Base-by-base conservation (phyloP, 2,888 invertebrate genomes). In the Parnassius glacialis region DNA sequence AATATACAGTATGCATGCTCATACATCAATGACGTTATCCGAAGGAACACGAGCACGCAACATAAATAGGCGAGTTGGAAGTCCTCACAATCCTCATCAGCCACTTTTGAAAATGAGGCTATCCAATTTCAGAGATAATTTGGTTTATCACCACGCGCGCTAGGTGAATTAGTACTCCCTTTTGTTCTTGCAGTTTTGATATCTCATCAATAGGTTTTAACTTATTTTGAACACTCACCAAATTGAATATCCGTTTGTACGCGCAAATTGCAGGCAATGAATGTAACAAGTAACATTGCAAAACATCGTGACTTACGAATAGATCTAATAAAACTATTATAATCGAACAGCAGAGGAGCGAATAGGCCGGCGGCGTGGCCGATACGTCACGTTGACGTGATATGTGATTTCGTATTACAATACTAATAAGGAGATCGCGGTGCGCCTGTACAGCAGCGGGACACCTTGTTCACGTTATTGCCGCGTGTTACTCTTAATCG, bases 401-500 rank as follows among this genome's bases (percentile, higher is more conserved):
- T 79, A 79, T 81, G 79, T 81, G 76, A 71, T 70, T 72, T 68
- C 65, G 70, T 68, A 71, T 71, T 70, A 76, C 72, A 72, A 74
- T 74, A 76, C 71, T 77, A 76, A 76, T 74, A 78, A 70, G 69
- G 69, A 63, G 64, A 48, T 59, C 51, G 62, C 44, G 53, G 61
- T 59, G 68, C 69, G 70, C 70, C 64, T 67, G 73, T 68, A 67
- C 70, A 70, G 54, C 83, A 75, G 78, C 82, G 79, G 82, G 83
- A 73, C 69, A 72, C 76, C 81, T 52, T 77, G 80, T 78, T 72
- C 68, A 69, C 69, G 65, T 73, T 81, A 77, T 79, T 70, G 70
- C 74, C 58, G 71, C 74, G 75, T 83, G 81, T 83, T 79, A 76
- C 75, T 78, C 75, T 81, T 83, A 81, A 83, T 83, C 74, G 79